These are phyloP conservation scores for Psittacula derbiana DNA, from an alignment of 2,797 vertebrate species.

Conservation along the genomic window DNA sequence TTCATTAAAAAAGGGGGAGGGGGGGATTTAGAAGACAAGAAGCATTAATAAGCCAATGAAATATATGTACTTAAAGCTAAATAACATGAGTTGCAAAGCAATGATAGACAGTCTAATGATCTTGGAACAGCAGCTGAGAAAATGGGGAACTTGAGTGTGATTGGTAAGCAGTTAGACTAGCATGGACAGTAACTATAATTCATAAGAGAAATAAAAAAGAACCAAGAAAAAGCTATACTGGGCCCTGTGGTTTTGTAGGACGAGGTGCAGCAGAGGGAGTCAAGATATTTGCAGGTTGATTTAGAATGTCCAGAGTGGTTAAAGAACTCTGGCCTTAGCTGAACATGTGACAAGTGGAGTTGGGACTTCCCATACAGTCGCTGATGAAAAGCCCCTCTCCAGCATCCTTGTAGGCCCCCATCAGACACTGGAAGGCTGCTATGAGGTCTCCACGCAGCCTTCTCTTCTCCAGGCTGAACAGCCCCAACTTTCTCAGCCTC, in stretches of 20 bases:
- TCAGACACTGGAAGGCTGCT: too few species aligned
- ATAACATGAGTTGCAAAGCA: background rate
- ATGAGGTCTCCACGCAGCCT: too few species aligned
- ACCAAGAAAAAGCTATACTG: background rate
- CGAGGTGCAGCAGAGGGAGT: background rate
- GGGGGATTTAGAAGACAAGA: background rate
- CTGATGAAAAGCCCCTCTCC: too few species aligned
- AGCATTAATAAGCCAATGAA: background rate
- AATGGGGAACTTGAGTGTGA: background rate
- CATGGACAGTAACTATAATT: background rate
- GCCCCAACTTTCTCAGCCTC: too few species aligned
- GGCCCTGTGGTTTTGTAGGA: background rate
- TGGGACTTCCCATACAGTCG: background rate
- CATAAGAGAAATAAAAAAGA: background rate
- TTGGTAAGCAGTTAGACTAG: background rate
- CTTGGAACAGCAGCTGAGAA: background rate
- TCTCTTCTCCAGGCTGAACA: too few species aligned
- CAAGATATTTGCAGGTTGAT: background rate
- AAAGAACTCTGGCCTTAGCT: background rate
- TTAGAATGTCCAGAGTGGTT: background rate
- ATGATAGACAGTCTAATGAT: background rate
- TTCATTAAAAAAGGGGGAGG: background rate
- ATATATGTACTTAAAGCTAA: background rate
- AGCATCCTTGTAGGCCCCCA: too few species aligned
- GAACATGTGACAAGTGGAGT: background rate